Evolutionary conservation across 1,140 invertebrate species (phyloP), one percentile per base, ranked within the genome.

Genomic region (Physella acuta): DNA sequence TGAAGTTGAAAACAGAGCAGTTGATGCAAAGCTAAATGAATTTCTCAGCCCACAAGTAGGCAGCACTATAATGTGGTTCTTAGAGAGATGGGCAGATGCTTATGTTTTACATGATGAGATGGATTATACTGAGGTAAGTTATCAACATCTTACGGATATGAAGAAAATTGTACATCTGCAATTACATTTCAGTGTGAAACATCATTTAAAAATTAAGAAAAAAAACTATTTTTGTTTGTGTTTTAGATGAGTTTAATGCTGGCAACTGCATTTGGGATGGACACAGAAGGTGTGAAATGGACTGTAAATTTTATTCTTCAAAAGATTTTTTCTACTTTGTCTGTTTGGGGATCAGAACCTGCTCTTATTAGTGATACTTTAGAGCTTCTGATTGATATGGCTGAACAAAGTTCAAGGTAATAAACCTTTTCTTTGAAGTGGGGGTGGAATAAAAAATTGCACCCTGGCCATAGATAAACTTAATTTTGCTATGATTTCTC

Each of bases 41-140:
- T 85, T 90, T 71, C 82, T 94, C 24, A 94, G 92, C 85, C 93
- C 93, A 0, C 91, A 94, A 85, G 88, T 95, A 0, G 90, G 90
- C 4, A 89, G 89, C 39, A 91, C 90, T 0, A 85, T 92, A 30
- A 89, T 93, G 66, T 95, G 93, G 92, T 92, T 94, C 75, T 85
- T 95, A 5, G 88, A 89, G 61, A 88, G 90, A 73, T 94, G 91
- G 90, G 89, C 90, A 37, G 85, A 90, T 44, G 89, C 89, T 16
- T 95, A 94, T 80, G 85, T 94, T 31, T 82, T 92, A 63, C 89
- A 90, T 28, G 82, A 86, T 72, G 90, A 93, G 75, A 87, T 84
- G 28, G 87, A 89, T 78, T 94, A 93, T 78, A 81, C 86, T 31
- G 89, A 92, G 85, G 90, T 86, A 70, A 2, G n/a, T n/a, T n/a